These are phyloP conservation scores for Eupsilia transversa DNA, from an alignment of 2,888 invertebrate genomes.

Conservation along the genomic window DNA sequence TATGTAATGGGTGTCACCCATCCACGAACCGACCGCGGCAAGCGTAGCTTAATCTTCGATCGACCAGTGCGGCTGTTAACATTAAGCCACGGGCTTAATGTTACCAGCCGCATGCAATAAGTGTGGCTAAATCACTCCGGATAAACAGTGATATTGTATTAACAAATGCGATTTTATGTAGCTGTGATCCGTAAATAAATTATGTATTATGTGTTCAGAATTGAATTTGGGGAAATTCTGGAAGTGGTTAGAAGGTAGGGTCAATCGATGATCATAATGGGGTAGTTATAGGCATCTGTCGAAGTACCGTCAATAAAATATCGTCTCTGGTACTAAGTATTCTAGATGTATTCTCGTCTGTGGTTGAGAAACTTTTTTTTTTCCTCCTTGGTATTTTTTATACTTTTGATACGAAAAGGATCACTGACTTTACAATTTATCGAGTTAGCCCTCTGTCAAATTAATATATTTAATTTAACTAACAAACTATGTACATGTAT, in stretches of 20 bases:
- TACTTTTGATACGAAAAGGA: neutral
- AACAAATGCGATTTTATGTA: neutral
- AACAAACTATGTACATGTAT: no score
- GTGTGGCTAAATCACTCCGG: neutral
- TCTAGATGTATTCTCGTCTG: slow-evolving; percentile 8
- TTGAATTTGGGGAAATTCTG: slow-evolving; percentile 16
- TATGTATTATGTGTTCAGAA: slow-evolving; percentile 7
- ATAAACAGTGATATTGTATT: neutral
- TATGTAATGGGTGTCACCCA: no score
- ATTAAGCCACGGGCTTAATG: no score
- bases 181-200: neutral
- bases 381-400: no score
- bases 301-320: slow-evolving; percentile 29
- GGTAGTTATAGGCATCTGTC: slow-evolving; percentile 21
- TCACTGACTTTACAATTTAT: neutral
- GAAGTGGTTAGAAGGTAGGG: slow-evolving; percentile 20
- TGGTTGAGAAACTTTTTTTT: neutral
- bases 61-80: neutral
- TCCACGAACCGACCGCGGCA: no score
- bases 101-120: neutral
- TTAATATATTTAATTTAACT: neutral
- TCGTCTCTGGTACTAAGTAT: slow-evolving; percentile 9
- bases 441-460: neutral
- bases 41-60: no score
- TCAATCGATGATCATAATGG: slow-evolving; percentile 42